Percentiles rank a stretch among this genome's conserved stretches.
phyloP scores from a whole-genome alignment of 2,797 vertebrate genomes.

The Clarias platycephalus region DNA sequence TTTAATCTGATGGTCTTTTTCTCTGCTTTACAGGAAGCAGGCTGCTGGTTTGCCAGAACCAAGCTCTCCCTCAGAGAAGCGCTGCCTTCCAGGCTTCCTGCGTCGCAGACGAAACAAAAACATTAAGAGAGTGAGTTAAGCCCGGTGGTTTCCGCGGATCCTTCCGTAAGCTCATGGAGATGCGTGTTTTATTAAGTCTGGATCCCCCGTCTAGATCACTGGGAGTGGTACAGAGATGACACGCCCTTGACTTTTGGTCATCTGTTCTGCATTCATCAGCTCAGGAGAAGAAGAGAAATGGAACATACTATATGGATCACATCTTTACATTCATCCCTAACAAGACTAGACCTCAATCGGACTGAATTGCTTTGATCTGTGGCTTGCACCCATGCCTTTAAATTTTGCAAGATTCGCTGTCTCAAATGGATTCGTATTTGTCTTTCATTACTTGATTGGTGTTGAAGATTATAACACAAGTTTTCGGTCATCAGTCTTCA shows the following conservation, averaged over 20 bases:
- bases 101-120: constrained; percentile 65
- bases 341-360: neutral
- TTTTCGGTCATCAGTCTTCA: neutral
- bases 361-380: neutral
- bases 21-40: constrained; percentile 69
- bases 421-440: neutral
- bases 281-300: constrained; percentile 17
- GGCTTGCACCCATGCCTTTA: neutral
- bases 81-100: constrained; percentile 64
- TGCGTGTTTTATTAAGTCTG: neutral
- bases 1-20: neutral
- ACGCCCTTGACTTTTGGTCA: constrained; percentile 27
- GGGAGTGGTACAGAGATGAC: constrained; percentile 52
- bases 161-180: constrained; percentile 23
- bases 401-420: constrained; percentile 4
- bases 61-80: constrained; percentile 65
- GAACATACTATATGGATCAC: neutral
- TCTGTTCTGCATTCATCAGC: constrained; percentile 12
- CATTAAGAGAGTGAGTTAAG: constrained; percentile 70
- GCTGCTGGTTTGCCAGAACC: constrained; percentile 48
- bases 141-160: neutral
- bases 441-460: neutral
- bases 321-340: neutral
- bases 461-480: neutral
- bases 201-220: constrained; percentile 17